Base-by-base conservation (phyloP, 2,888 invertebrate species). In the Pristionchus maxplancki region DNA sequence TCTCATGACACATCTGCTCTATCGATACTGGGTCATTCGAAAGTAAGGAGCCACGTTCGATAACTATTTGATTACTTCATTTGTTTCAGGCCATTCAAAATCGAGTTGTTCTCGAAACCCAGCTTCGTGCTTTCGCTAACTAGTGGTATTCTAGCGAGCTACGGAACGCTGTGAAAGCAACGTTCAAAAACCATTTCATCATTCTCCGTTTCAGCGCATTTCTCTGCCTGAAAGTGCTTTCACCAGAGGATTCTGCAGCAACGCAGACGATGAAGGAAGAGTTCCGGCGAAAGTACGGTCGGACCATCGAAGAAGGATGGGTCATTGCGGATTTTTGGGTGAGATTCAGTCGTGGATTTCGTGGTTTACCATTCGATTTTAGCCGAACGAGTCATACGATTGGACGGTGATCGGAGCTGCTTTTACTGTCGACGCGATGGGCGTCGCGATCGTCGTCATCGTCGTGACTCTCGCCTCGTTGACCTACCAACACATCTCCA, bases 21-120 rank as follows among this genome's bases (percentile, higher is more conserved):
- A 71, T 24, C 71, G 71, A 34, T 71, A 71, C 24, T 71, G 71
- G 71, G 71, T 71, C 20, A 71, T 71, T 37, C 71, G 37, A 37
- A 71, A 71, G 71, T 71, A 40, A 34, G n/a, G 4, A 37, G 6
- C 24, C 20, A 34, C 17, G 6, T 71, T 13, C 67, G 13, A 11
- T 9, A 28, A 31, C 31, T 15, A 13, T 1, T 34, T 31, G 20
- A 34, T 37, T 0, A 37, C 17, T 15, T 15, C 15, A 8, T 2
- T 20, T 8, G 15, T 71, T 71, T 9, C 71, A 71, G 71, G 20
- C 71, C 71, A 4, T 71, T 71, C 37, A 71, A 71, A 8, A 71
- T 71, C 6, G 71, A 71, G 9, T 37, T 71, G 17, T 71, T 71
- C 31, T 71, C 71, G 9, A 71, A 34, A 13, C 71, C 71, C 4